These are phyloP conservation scores for Speoplatyrhinus poulsoni DNA, from an alignment of 2,113 vertebrate species.

Conservation along the genomic window DNA sequence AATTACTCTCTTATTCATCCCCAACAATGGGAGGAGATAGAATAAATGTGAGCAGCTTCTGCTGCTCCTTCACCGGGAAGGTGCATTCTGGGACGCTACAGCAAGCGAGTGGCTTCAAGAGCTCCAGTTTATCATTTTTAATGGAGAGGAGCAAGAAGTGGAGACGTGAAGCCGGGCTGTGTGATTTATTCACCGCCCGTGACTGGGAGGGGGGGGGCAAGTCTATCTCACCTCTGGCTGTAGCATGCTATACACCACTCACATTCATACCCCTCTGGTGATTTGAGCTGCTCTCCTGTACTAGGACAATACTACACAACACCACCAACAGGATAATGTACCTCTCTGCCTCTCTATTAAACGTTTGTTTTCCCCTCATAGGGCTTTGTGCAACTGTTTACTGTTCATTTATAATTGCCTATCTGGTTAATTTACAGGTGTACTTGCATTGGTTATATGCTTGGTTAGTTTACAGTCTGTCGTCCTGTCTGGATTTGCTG, in stretches of 20 bases:
- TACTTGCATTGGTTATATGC: slow-evolving; percentile 41
- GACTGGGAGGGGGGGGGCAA: slow-evolving; percentile 42
- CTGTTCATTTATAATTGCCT: slow-evolving; percentile 25
- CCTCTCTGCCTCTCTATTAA: not conserved
- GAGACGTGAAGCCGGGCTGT: slow-evolving; percentile 54
- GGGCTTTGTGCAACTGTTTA: slow-evolving; percentile 3
- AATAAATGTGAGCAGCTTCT: slow-evolving; percentile 64
- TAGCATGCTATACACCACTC: slow-evolving; percentile 3
- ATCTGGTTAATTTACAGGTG: slow-evolving; percentile 32
- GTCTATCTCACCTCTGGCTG: slow-evolving; percentile 64
- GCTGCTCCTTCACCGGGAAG: slow-evolving; percentile 61
- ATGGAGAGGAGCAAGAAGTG: slow-evolving; percentile 75
- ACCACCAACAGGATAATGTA: slow-evolving; percentile 26
- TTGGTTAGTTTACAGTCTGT: slow-evolving; percentile 33
- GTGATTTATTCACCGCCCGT: slow-evolving; percentile 65
- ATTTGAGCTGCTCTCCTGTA: slow-evolving; percentile 32
- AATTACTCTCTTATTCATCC: slow-evolving; percentile 78
- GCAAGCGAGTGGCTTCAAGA: slow-evolving; percentile 67
- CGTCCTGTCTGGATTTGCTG: slow-evolving; percentile 71
- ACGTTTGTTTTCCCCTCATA: too few species aligned
- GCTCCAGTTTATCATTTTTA: slow-evolving; percentile 78
- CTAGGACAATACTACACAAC: slow-evolving; percentile 29
- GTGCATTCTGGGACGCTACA: slow-evolving; percentile 70
- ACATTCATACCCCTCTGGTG: not conserved
- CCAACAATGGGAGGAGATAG: slow-evolving; percentile 63